phyloP scores from a whole-genome alignment of 2,888 invertebrate species.

The Acronicta aceris region DNA sequence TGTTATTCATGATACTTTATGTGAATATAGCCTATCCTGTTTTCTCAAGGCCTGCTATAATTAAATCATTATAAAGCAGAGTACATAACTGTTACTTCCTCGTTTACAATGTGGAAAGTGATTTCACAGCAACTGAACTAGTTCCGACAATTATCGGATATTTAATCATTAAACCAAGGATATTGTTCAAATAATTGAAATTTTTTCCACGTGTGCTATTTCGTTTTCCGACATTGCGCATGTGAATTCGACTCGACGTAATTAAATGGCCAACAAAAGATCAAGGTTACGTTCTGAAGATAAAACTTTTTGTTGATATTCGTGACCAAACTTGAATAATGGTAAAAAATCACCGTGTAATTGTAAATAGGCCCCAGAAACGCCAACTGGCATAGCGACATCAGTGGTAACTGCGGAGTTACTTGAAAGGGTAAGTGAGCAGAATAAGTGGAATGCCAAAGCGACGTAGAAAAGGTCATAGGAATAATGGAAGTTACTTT shows the following conservation, averaged over 20 bases:
- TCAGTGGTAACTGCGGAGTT: conserved; percentile 28
- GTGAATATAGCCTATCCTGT: neutral
- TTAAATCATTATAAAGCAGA: neutral
- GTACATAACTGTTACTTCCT: conserved; percentile 38
- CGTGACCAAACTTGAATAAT: conserved; percentile 82
- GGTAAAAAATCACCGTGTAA: conserved; percentile 84
- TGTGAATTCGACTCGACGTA: conserved; percentile 71
- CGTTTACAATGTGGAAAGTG: conserved; percentile 42
- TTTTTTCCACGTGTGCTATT: conserved; percentile 59
- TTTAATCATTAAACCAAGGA: conserved; percentile 37
- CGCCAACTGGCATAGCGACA: conserved; percentile 57
- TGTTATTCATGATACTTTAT: no score
- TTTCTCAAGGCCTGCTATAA: neutral
- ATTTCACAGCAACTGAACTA: conserved; percentile 21
- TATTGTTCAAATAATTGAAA: conserved; percentile 35
- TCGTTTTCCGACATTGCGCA: conserved; percentile 63
- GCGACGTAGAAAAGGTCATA: conserved; percentile 11
- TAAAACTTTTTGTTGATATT: conserved; percentile 83
- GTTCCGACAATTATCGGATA: conserved; percentile 34
- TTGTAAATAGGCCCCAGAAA: conserved; percentile 81
- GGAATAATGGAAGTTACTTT: conserved; percentile 18
- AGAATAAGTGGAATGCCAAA: conserved; percentile 26
- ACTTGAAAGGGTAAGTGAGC: conserved; percentile 56
- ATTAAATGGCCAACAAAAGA: conserved; percentile 84
- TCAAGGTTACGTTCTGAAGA: conserved; percentile 81